phyloP scores from a whole-genome alignment of 2,888 invertebrate species.

The Dorcus hopei region DNA sequence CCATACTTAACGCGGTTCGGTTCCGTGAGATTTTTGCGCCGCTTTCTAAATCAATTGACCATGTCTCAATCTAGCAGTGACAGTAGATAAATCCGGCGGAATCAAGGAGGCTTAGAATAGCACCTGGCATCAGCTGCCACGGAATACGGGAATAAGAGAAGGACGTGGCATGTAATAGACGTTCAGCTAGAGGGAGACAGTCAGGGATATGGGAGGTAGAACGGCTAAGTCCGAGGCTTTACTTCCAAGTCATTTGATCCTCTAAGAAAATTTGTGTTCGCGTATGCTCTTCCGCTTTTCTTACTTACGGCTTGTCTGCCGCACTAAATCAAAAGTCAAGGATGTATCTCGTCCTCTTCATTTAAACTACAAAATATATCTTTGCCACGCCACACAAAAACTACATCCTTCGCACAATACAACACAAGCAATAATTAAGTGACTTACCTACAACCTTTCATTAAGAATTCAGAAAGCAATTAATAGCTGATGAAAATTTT shows the following conservation, averaged over 20 bases:
- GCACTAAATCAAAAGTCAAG: neutral
- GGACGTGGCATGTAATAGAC: neutral
- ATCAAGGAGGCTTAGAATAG: slow-evolving; percentile 42
- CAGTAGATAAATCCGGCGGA: slow-evolving; percentile 44
- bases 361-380: no score
- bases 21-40: neutral
- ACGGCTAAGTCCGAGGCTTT: slow-evolving; percentile 45
- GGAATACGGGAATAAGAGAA: slow-evolving; percentile 10
- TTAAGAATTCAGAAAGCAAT: no score
- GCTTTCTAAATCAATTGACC: slow-evolving; percentile 41
- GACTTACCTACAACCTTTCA: no score
- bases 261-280: slow-evolving; percentile 46
- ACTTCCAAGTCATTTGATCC: slow-evolving; percentile 48
- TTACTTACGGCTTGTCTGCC: neutral
- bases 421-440: no score
- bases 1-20: neutral
- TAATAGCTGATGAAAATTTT: no score
- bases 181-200: slow-evolving; percentile 9
- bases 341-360: no score
- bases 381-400: no score
- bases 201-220: slow-evolving; percentile 38
- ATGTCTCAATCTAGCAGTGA: slow-evolving; percentile 40
- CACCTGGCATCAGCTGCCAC: slow-evolving; percentile 43
- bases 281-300: slow-evolving; percentile 19
- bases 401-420: no score